Base-by-base conservation (phyloP, 1,140 invertebrate species). In the Alviniconcha marisindica region DNA sequence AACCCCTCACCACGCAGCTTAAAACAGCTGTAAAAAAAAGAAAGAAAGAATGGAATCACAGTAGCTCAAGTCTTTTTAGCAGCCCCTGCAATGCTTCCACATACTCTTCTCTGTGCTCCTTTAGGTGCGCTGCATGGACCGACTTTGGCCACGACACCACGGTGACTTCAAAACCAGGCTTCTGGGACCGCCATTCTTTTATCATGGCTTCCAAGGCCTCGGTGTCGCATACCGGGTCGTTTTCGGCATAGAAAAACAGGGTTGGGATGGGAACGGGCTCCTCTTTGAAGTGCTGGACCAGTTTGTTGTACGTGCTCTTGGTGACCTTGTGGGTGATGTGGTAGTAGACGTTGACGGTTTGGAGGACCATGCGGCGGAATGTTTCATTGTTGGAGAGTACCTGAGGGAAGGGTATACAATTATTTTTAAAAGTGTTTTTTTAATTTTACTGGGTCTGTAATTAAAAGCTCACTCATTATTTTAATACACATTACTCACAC, bases 161-260 rank as follows among this genome's bases (percentile, higher is more conserved):
- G 2, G 31, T 69, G 3, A 86, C 56, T 21, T 88, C 78, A 31
- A 86, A 81, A 7, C 81, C 48, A 0, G 83, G 79, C 48, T 73
- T 33, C 18, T 81, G 66, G 10, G 42, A 44, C 42, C 66, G 36
- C 87, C 86, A 88, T 28, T 74, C 60, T 7, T 15, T 31, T 28
- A 85, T 42, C 84, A 87, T 85, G 2, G 54, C 33, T 24, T 84
- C 73, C 77, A 89, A 81, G 36, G 71, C 54, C 1, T 21, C 18
- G 1, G 66, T 56, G 54, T 88, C 51, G 66, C 88, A 88, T 85
- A 89, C 86, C 1, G 88, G 88, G 56, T 89, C 88, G 40, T 87
- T 77, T 21, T 83, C 28, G 5, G 85, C 84, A 38, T 83, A 88
- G 38, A 88, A 84, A 1, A 88, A 28, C 33, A 86, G 38, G 0